Base-by-base conservation (phyloP, 1,140 invertebrate species). In the Habropoda laboriosa region DNA sequence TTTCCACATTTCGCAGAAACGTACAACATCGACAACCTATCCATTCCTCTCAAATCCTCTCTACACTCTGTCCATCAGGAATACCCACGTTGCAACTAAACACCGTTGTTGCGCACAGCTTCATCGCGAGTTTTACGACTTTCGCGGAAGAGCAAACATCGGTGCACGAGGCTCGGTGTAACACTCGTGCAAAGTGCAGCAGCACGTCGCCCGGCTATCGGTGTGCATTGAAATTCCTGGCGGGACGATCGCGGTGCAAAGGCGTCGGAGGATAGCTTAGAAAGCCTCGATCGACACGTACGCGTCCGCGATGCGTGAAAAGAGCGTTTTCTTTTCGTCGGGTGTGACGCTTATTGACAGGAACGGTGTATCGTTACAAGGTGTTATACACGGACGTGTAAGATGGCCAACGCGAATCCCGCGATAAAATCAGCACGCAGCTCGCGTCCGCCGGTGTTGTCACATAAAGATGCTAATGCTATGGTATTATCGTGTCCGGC, bases 401-500 rank as follows among this genome's bases (percentile, higher is more conserved):
- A 61, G 57, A 72, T 79, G 75, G 18, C 66, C 72, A 51, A 53
- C 71, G 60, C 53, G 51, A n/a, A 49, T 40, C 21, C 27, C 35
- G 35, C 66, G 71, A 83, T 77, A 86, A 86, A 83, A 81, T 83
- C 84, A 61, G 49, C 55, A 38, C 53, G 57, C 53, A 57, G 21
- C 30, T 5, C 32, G 63, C 42, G 51, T 45, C 21, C 53, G 12
- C 30, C 12, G 58, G 75, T 57, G 45, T 60, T 82, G 85, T 84
- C 85, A 79, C 85, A 74, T 82, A 84, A 86, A 84, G 58, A 63
- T 77, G 68, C 72, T 88, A 88, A 88, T 88, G 55, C 64, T 76
- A 85, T 83, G 82, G 78, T 71, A 87, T 88, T 88, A 88, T 67
- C 82, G 61, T 72, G 79, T 85, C 76, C 72, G 67, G 27, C 57